Evolutionary conservation across 2,113 vertebrate species (phyloP).

Genomic region (Oceanodroma tethys): DNA sequence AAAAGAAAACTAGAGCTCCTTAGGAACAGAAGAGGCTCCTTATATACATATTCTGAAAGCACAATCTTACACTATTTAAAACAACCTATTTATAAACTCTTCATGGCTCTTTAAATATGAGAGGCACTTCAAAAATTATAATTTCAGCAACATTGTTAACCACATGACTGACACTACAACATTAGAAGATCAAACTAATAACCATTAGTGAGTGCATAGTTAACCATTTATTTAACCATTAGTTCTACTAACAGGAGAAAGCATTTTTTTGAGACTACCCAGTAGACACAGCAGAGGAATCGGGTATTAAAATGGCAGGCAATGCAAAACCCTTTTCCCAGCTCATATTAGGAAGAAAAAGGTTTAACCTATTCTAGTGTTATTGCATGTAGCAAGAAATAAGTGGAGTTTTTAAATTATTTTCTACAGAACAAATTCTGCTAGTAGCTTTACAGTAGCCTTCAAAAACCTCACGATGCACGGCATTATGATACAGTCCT

Average conservation of each 20-base stretch:
- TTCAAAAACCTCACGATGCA: not conserved
- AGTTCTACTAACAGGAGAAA: not conserved
- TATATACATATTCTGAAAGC: not conserved
- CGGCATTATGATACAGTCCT: not conserved
- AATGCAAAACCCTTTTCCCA: not conserved
- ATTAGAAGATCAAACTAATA: not conserved
- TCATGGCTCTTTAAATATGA: not conserved
- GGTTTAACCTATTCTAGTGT: not conserved
- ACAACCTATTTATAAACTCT: constrained; percentile 43
- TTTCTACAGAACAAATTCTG: not conserved
- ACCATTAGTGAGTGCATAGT: not conserved
- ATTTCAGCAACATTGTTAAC: not conserved
- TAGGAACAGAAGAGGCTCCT: not conserved
- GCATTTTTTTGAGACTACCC: not conserved
- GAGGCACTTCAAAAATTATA: constrained; percentile 13
- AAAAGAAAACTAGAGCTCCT: constrained; percentile 1
- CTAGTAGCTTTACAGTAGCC: not conserved
- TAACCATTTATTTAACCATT: not conserved
- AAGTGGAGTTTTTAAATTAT: not conserved
- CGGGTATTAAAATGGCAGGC: not conserved
- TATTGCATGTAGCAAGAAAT: not conserved
- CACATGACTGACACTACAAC: not conserved
- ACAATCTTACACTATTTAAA: constrained; percentile 13
- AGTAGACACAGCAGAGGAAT: not conserved
- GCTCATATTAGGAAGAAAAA: not conserved